Evolutionary conservation across 2,888 invertebrate genomes (phyloP), one percentile per base, ranked within the genome.

Genomic region (Alentia gelatinosa): DNA sequence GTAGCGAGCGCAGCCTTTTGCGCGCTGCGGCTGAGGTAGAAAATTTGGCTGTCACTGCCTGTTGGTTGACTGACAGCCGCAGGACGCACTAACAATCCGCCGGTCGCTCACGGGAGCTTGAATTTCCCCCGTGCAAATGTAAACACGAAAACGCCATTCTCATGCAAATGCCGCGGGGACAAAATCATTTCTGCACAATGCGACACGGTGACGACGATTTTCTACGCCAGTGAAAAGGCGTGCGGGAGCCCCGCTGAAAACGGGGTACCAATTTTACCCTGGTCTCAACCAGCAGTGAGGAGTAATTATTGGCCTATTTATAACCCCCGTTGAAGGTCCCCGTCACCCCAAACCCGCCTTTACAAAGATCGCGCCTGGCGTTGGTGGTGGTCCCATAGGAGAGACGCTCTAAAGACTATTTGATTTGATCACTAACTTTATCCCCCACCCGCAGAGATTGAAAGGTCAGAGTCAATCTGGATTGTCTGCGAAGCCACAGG

Each of bases 171-270:
- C 26, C 39, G 86, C 42, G 23, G 40, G 86, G 90, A 42, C 42
- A 90, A 90, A 90, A 90, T 90, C 84, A 90, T 84, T 90, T 90
- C 74, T 12, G n/a, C 40, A 90, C 90, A 90, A 90, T 84, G 86
- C 30, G 39, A 26, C 37, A 40, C 56, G 40, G 90, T 47, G 84
- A 86, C 50, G 84, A 83, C 74, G 37, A 90, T 90, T 90, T 90
- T 86, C 84, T 90, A 50, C 63, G 35, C 83, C 40, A 84, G 26
- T 90, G 84, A 50, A 90, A 84, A 84, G 50, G 90, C 23, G 42
- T 15, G 33, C 26, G 42, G 79, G 19, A 33, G 63, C 40, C 40
- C 84, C 84, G 19, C 15, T 42, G 23, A 47, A 90, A 75, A 63
- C 23, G 37, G 63, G 37, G 30, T 39, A n/a, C 68, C 89, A 56